These are phyloP conservation scores for Miltochrista miniata DNA, from an alignment of 2,888 invertebrate genomes.

Conservation along the genomic window DNA sequence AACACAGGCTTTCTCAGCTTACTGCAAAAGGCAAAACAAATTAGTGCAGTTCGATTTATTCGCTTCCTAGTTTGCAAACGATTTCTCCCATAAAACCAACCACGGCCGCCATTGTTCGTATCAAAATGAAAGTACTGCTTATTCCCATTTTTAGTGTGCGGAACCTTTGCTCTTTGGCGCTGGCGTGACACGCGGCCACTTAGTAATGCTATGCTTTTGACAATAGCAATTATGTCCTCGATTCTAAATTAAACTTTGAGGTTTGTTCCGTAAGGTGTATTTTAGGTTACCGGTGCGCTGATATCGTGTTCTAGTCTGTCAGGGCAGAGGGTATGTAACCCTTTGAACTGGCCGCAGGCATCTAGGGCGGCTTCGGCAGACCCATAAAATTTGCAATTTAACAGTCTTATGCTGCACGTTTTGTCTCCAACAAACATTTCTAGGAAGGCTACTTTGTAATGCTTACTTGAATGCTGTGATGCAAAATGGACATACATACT, in stretches of 20 bases:
- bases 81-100: constrained; percentile 60
- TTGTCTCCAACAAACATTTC: constrained; percentile 52
- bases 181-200: constrained; percentile 56
- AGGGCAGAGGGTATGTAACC: constrained; percentile 58
- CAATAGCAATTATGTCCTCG: constrained; percentile 30
- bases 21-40: constrained; percentile 74
- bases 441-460: constrained; percentile 47
- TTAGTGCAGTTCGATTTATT: constrained; percentile 67
- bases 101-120: constrained; percentile 52
- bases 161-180: constrained; percentile 68
- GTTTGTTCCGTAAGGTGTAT: constrained; percentile 21
- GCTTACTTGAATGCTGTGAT: constrained; percentile 35
- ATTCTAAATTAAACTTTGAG: constrained; percentile 16
- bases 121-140: constrained; percentile 56
- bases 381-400: constrained; percentile 63
- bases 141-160: constrained; percentile 69
- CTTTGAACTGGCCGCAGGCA: constrained; percentile 73
- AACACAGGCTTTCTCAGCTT: constrained; percentile 55
- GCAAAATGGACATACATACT: constrained; percentile 29
- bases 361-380: constrained; percentile 48
- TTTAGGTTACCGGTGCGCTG: constrained; percentile 22
- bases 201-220: constrained; percentile 47
- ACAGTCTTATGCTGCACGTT: constrained; percentile 57
- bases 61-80: constrained; percentile 59
- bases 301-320: constrained; percentile 44